Evolutionary conservation across 2,888 invertebrate species (phyloP).

Genomic region (Oligia latruncula): DNA sequence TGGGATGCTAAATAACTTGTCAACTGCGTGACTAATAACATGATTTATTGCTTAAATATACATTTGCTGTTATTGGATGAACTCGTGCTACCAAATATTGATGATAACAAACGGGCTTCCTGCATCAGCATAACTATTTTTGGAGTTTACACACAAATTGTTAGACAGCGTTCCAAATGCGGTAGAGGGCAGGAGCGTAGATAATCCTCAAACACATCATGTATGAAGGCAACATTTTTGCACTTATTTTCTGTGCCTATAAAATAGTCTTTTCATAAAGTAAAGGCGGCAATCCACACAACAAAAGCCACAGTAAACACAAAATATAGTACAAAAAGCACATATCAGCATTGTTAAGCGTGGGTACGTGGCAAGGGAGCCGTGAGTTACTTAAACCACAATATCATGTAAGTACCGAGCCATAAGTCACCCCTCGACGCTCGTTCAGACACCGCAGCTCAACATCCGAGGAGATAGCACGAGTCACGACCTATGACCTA

Average conservation of each 20-base stretch:
- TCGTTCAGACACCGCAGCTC: slow-evolving; percentile 57
- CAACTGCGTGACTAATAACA: slow-evolving; percentile 37
- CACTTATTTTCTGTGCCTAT: neutral
- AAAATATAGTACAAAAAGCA: slow-evolving; percentile 43
- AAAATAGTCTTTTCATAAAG: slow-evolving; percentile 12
- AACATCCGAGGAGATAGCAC: slow-evolving; percentile 54
- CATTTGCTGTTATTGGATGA: slow-evolving; percentile 8
- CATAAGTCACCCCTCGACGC: slow-evolving; percentile 60
- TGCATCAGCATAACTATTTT: neutral
- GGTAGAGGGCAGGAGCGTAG: neutral
- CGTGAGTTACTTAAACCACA: slow-evolving; percentile 53
- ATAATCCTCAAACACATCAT: neutral
- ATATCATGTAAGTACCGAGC: slow-evolving; percentile 58
- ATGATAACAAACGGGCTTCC: slow-evolving; percentile 6
- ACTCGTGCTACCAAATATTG: slow-evolving; percentile 7
- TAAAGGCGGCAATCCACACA: slow-evolving; percentile 21
- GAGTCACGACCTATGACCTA: slow-evolving; percentile 55
- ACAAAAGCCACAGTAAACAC: slow-evolving; percentile 39
- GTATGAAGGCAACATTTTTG: neutral
- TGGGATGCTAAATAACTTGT: slow-evolving; percentile 42
- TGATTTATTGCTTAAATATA: slow-evolving; percentile 29
- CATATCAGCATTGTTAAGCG: slow-evolving; percentile 55
- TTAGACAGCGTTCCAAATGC: neutral
- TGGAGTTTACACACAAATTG: no score
- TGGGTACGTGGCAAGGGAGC: slow-evolving; percentile 48